Percentiles rank a stretch among this genome's conserved stretches.
These are phyloP conservation scores for Aphaenogaster rudis DNA, from an alignment of 1,140 invertebrate genomes.

Conservation along the genomic window DNA sequence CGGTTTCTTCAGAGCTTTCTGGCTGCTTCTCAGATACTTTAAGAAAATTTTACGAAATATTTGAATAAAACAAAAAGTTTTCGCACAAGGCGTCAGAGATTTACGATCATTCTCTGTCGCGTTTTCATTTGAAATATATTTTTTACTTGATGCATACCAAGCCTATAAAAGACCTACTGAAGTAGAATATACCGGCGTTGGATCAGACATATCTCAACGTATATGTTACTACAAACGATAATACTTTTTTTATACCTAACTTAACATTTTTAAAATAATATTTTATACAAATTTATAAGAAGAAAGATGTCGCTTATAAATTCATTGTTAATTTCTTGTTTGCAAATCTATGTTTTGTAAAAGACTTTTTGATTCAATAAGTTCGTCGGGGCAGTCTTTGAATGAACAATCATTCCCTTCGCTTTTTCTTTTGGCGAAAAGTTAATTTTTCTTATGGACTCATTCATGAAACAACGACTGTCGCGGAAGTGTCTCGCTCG, in stretches of 20 bases:
- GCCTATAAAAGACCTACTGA: not conserved
- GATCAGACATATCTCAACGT: not conserved
- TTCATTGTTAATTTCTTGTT: not conserved
- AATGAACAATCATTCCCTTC: not conserved
- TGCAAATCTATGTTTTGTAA: not conserved
- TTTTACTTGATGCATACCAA: not conserved
- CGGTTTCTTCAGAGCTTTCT: conserved; percentile 12
- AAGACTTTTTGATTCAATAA: not conserved
- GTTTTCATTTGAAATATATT: not conserved
- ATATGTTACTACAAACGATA: not conserved
- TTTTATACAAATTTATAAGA: not conserved
- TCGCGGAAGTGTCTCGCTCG: not conserved
- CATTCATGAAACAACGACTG: conserved; percentile 51
- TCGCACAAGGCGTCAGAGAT: not conserved
- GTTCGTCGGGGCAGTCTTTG: not conserved
- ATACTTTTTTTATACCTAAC: not conserved
- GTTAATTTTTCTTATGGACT: conserved; percentile 51
- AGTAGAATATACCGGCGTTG: conserved; percentile 3
- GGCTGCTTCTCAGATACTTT: not conserved
- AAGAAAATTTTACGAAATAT: conserved; percentile 11
- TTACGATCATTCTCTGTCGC: conserved; percentile 2
- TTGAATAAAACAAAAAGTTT: conserved; percentile 16
- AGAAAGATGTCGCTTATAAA: not conserved
- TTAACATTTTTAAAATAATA: not conserved
- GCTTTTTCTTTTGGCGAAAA: not conserved